Evolutionary conservation across 2,888 invertebrate genomes (phyloP), one percentile per base, ranked within the genome.

Genomic region (Drosophila testacea): DNA sequence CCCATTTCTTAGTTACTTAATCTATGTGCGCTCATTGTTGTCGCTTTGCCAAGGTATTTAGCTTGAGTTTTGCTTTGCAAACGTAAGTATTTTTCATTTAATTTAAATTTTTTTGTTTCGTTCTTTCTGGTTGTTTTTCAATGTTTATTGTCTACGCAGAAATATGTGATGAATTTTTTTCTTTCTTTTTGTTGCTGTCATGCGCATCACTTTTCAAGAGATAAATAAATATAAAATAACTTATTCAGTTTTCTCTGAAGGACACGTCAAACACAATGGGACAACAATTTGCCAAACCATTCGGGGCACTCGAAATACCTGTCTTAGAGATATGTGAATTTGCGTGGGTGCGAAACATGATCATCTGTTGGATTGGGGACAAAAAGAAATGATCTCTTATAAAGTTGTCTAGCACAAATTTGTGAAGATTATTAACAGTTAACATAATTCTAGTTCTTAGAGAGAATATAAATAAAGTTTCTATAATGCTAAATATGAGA

Each of bases 31-130:
- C 81, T 74, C 85, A 81, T 86, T 83, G 85, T 70, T 86, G 86
- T 88, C 86, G 88, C 73, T 71, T 77, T 88, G 88, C 88, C 86
- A 88, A 86, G 78, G 88, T 83, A 88, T 86, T 83, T 83, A 74
- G 66, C 73, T 77, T 76, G 62, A 64, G 64, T 75, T 73, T 69
- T 73, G 67, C 64, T 50, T 67, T 79, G 84, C 82, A 48, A 78
- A 74, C 78, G 77, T 77, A 78, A 77, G 82, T 75, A 75, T 86
- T 85, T 77, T 71, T 64, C 81, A 81, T 80, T 83, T 77, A 78
- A 73, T 74, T 81, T 82, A 70, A 66, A 68, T 79, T 80, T 72
- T 71, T 80, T 72, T 71, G 81, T 65, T 61, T 41, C 9, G 42
- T 57, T 59, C 30, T 54, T 69, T 51, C 51, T 54, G 52, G 55